A percentile compares a stretch with the other conserved stretches of the same genome.
Conservation (phyloP, 2,888 invertebrate species). For the Taenaris catops region DNA sequence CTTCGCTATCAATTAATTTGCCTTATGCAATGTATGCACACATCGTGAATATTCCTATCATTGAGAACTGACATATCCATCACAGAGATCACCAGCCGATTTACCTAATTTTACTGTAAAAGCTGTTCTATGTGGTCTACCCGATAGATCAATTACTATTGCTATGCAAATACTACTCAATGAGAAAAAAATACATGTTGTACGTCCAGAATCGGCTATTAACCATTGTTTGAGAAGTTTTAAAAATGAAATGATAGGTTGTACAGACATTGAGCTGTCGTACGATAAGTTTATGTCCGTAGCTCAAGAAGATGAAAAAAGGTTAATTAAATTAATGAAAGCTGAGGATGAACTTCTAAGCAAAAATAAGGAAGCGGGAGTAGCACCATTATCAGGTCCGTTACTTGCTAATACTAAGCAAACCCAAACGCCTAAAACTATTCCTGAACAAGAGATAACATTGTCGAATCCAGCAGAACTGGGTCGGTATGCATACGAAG, state of each 20-base stretch:
- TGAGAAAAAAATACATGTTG: conserved; percentile 53
- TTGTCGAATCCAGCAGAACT: conserved; percentile 71
- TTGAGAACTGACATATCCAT: too few relatives aligned
- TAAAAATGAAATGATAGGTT: conserved; percentile 73
- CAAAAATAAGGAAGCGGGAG: conserved; percentile 42
- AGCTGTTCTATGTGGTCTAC: conserved; percentile 61
- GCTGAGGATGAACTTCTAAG: conserved; percentile 40
- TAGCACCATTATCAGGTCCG: conserved; percentile 37
- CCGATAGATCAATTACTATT: conserved; percentile 52
- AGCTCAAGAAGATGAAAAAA: conserved; percentile 46
- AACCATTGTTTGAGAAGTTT: conserved; percentile 78
- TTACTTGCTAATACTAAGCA: conserved; percentile 60
- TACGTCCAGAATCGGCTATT: conserved; percentile 72
- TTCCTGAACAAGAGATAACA: conserved; percentile 78
- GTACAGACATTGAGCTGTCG: conserved; percentile 64
- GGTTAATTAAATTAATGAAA: conserved; percentile 53
- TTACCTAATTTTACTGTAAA: conserved; percentile 55
- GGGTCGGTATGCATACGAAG: conserved; percentile 78
- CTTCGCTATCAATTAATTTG: too few relatives aligned
- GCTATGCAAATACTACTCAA: conserved; percentile 62
- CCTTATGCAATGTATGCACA: too few relatives aligned
- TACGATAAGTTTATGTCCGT: conserved; percentile 51
- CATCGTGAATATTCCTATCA: too few relatives aligned
- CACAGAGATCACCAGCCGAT: conserved; percentile 44
- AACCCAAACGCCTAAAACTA: conserved; percentile 81